A percentile compares a stretch with the other conserved stretches of the same genome.
These are phyloP conservation scores for Drosophila pullipes DNA, from an alignment of 2,888 invertebrate genomes.

Conservation along the genomic window DNA sequence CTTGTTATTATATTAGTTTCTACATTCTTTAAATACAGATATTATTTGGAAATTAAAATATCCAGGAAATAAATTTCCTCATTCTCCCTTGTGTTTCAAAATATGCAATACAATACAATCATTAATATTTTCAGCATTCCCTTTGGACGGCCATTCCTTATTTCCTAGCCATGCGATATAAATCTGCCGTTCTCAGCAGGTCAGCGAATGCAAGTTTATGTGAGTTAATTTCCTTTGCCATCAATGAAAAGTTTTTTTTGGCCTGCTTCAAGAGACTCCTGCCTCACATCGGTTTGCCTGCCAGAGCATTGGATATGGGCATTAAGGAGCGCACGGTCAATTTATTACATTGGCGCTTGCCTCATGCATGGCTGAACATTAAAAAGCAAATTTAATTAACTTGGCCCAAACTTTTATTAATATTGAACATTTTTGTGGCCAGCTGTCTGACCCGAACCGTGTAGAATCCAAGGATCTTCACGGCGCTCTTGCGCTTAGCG, in stretches of 20 bases:
- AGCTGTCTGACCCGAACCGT: conserved; percentile 25
- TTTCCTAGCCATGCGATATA: conserved; percentile 6
- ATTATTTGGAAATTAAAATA: neutral
- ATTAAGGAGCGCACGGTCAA: conserved; percentile 72
- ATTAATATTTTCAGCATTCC: neutral
- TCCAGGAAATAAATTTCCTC: neutral
- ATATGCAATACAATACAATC: neutral
- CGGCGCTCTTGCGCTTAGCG: conserved; percentile 62
- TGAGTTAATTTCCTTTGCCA: conserved; percentile 38
- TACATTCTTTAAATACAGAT: neutral
- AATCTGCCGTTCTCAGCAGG: conserved; percentile 30
- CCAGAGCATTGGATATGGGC: conserved; percentile 45
- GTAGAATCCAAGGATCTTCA: conserved; percentile 13
- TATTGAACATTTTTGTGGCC: conserved; percentile 71
- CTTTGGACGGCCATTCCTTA: neutral
- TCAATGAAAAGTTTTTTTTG: conserved; percentile 24
- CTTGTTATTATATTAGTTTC: neutral
- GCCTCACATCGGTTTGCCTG: neutral
- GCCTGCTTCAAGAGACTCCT: neutral
- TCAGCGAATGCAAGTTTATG: conserved; percentile 36
- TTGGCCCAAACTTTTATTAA: conserved; percentile 79
- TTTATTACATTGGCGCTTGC: conserved; percentile 71
- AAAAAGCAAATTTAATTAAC: conserved; percentile 80
- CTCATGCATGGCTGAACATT: conserved; percentile 78
- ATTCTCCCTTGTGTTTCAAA: neutral